A percentile compares a stretch with the other conserved stretches of the same genome.
Evolutionary conservation across 35 echinoderm and acorn worm genomes (phyloP).

Genomic region (Diadema setosum): DNA sequence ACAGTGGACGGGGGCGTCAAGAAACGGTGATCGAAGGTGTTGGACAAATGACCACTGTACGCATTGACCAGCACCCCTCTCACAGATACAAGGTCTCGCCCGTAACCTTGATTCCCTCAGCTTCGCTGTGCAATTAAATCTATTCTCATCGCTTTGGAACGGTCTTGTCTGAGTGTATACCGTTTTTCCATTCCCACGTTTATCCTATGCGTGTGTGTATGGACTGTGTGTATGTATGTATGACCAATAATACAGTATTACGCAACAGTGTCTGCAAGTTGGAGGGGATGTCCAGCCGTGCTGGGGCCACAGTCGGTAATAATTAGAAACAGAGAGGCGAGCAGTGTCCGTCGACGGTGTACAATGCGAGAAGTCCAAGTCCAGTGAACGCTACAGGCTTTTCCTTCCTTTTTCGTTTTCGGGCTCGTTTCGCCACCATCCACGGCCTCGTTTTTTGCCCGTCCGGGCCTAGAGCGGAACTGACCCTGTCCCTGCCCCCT

Average conservation of each 20-base stretch:
- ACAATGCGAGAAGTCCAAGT: neutral
- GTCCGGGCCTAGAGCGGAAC: too few relatives aligned
- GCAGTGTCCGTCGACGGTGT: neutral
- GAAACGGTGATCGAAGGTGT: neutral
- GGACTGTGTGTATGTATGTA: slow-evolving; percentile 12
- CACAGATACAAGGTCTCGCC: neutral
- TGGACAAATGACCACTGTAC: neutral
- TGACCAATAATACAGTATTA: slow-evolving; percentile 13
- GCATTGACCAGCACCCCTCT: neutral
- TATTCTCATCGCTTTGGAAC: slow-evolving; percentile 20
- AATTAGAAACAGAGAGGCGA: neutral
- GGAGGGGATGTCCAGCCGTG: neutral
- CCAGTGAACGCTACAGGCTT: neutral
- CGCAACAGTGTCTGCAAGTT: slow-evolving; percentile 17
- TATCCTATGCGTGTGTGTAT: slow-evolving; percentile 1
- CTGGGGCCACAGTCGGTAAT: neutral
- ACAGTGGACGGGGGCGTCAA: neutral
- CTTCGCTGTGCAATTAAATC: slow-evolving; percentile 6
- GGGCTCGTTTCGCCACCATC: too few relatives aligned
- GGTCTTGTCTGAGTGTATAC: neutral
- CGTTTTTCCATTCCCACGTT: too few relatives aligned
- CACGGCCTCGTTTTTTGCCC: too few relatives aligned
- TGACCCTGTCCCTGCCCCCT: neutral
- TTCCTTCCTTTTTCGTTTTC: neutral
- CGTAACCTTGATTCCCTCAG: slow-evolving; percentile 24